Conservation (phyloP, 2,888 invertebrate species). For the Eustalomyia histrio region DNA sequence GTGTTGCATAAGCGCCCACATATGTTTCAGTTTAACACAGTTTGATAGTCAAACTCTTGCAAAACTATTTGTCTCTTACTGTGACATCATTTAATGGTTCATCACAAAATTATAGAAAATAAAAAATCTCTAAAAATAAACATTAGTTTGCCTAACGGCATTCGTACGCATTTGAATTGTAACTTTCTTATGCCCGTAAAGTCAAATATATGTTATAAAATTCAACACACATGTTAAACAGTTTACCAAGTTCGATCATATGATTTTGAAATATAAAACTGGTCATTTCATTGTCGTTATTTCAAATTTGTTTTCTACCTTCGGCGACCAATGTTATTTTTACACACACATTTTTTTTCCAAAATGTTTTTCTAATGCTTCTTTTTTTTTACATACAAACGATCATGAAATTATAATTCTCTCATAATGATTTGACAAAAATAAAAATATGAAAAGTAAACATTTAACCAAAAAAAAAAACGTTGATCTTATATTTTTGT, state of each 20-base stretch:
- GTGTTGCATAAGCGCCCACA: conserved; percentile 64
- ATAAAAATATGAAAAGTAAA: conserved; percentile 56
- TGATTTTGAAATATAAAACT: conserved; percentile 30
- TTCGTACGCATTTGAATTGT: conserved; percentile 33
- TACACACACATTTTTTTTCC: conserved; percentile 16
- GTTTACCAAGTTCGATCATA: conserved; percentile 29
- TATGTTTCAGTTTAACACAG: conserved; percentile 22
- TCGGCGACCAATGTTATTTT: conserved; percentile 60
- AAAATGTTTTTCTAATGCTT: conserved; percentile 55
- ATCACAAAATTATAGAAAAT: conserved; percentile 68
- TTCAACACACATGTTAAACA: conserved; percentile 49
- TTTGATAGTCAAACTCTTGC: conserved; percentile 34
- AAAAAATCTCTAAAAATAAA: conserved; percentile 29
- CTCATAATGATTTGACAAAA: conserved; percentile 68
- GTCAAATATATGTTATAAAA: conserved; percentile 28
- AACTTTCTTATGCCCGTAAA: conserved; percentile 59
- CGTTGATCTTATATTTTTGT: conserved; percentile 33
- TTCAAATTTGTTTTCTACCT: conserved; percentile 43
- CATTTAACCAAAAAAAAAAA: conserved; percentile 62
- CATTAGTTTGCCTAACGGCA: not conserved
- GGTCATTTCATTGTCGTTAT: conserved; percentile 48
- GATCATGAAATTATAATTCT: conserved; percentile 71
- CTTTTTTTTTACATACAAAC: conserved; percentile 31
- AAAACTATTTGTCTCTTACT: conserved; percentile 55
- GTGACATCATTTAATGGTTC: conserved; percentile 77